Conservation (phyloP, 2,888 invertebrate species). For the Cerceris rybyensis region DNA sequence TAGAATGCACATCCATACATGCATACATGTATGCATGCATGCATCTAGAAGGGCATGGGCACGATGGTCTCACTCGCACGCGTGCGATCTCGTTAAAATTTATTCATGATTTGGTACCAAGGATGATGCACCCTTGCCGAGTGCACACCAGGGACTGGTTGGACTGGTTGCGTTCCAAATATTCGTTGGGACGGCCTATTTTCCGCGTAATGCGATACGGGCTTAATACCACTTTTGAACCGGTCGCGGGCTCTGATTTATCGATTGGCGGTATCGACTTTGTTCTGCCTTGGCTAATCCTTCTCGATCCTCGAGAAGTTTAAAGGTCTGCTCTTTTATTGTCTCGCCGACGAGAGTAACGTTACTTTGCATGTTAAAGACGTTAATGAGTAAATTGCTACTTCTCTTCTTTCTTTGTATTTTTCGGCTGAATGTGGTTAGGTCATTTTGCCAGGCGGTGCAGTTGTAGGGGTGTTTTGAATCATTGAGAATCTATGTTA, state of each 20-base stretch:
- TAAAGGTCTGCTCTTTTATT: constrained; percentile 51
- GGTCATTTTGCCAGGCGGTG: no score
- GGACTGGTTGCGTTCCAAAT: constrained; percentile 68
- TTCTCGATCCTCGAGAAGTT: constrained; percentile 20
- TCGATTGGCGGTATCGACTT: constrained; percentile 67
- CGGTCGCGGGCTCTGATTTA: constrained; percentile 64
- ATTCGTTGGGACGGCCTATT: constrained; percentile 64
- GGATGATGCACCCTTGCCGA: constrained; percentile 56
- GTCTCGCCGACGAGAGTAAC: constrained; percentile 47
- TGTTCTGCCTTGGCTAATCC: constrained; percentile 55
- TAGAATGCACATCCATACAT: no score
- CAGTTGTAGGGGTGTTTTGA: no score
- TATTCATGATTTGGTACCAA: constrained; percentile 72
- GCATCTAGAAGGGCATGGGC: neutral
- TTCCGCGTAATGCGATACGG: constrained; percentile 68
- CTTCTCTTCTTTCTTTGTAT: no score
- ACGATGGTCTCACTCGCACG: constrained; percentile 30
- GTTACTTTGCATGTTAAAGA: constrained; percentile 51
- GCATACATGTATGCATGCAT: constrained; percentile 52
- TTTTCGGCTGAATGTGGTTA: no score
- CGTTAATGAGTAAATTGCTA: constrained; percentile 38
- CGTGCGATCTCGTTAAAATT: constrained; percentile 74
- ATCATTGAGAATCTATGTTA: no score
- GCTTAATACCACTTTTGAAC: constrained; percentile 62
- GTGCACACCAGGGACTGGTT: constrained; percentile 61